Base-by-base conservation (phyloP, 2,888 invertebrate genomes). In the Drosophila atripex region DNA sequence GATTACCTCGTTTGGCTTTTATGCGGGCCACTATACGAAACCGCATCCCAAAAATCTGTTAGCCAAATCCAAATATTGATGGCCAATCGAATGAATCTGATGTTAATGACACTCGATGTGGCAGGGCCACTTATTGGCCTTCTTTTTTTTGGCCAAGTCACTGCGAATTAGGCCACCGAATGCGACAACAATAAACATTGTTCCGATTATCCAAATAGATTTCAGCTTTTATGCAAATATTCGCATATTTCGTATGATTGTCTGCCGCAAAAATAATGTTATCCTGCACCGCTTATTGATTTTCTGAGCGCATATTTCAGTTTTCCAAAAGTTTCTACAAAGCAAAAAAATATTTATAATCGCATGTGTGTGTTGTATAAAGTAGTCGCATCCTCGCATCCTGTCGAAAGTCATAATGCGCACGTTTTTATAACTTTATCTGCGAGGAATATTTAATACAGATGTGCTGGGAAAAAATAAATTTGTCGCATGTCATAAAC, bases 401-500 rank as follows among this genome's bases (percentile, higher is more conserved):
- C 28, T 46, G 45, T 38, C 12, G 21, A 28, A 25, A 14, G 30
- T 35, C 59, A 58, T 45, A 63, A 50, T 12, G 7, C 12, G 25
- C 35, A 50, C 52, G 53, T 50, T 64, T 80, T 79, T 73, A 78
- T 75, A 78, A 69, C 79, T 79, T 79, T 47, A 77, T 82, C 66
- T 47, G 60, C 41, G 50, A 38, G 53, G 50, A 51, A 70, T 64
- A 75, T 66, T 60, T 63, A 64, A 64, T 77, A 66, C 47, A 66
- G 21, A 25, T 54, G 60, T 50, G 14, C 16, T 16, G 49, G 25
- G 30, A 3, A 14, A 68, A 71, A 69, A 71, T 65, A 70, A 70
- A 71, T 63, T 71, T 79, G 82, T 76, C 82, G 79, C 77, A 76
- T 75, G 65, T 72, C 79, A 78, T 77, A 79, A 78, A 71, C 57